Base-by-base conservation (phyloP, 2,888 invertebrate genomes). In the Aproaerema taeniolella region DNA sequence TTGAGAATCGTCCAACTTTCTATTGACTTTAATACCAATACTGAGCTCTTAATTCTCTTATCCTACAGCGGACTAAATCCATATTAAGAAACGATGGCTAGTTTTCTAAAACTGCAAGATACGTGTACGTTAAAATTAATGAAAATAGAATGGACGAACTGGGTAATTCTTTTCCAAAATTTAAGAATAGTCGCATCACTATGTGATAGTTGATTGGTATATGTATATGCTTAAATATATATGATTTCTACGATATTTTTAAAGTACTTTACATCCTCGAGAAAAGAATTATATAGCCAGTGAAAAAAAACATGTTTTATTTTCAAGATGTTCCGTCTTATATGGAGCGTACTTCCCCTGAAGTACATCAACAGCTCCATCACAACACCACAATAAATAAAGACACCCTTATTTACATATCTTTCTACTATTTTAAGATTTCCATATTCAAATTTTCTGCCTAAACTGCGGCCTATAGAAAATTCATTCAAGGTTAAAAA, bases 371-470 rank as follows among this genome's bases (percentile, higher is more conserved):
- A 15, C 28, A 26, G 28, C 16, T 35, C 34, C 25, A 35, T 35
- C 28, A 35, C 28, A n/a, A 25, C 26, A 34, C 25, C 34, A 35
- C 35, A 35, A 35, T 35, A 35, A 35, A 35, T 35, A 35, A 35
- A 35, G 35, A 35, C 16, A 14, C 16, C 14, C 28, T 26, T 15
- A 28, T 35, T 28, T 35, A 26, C 35, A 35, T 35, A 35, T 35
- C 26, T 14, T 26, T 14, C 16, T 35, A 28, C 28, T 26, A 26
- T 26, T 35, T 35, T 16, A 28, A n/a, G 14, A 35, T 35, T 35
- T 28, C 35, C 35, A 35, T 28, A 35, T 35, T 35, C 28, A 35
- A 35, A 35, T 35, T 15, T 11, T 28, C 13, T 15, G n/a, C 28
- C 28, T 35, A 35, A 35, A 16, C 35, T 35, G 10, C 16, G 35